phyloP scores from a whole-genome alignment of 2,797 vertebrate species.

The Cebuella pygmaea region DNA sequence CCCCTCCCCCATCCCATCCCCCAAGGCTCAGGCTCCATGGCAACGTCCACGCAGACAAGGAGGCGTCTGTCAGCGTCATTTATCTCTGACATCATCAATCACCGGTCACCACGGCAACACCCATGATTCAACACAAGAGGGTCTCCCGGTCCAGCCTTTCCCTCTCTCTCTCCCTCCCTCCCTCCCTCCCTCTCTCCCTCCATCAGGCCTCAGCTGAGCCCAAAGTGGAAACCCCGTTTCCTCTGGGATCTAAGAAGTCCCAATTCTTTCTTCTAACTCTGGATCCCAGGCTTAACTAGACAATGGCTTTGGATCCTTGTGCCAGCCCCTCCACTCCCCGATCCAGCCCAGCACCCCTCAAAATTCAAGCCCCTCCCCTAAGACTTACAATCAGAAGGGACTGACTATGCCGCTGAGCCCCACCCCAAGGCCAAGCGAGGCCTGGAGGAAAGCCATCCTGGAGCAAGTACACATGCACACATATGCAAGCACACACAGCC shows the following conservation, averaged over 20 bases:
- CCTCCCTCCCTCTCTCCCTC: background rate
- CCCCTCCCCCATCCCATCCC: slow-evolving; percentile 72
- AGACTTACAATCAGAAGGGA: background rate
- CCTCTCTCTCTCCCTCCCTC: background rate
- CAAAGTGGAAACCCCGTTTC: slow-evolving; percentile 60
- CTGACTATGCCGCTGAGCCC: background rate
- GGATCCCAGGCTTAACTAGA: slow-evolving; percentile 34
- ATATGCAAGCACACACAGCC: background rate
- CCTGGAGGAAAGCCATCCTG: background rate
- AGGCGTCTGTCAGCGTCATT: slow-evolving; percentile 85
- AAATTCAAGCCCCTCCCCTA: background rate
- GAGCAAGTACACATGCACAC: background rate
- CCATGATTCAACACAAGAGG: slow-evolving; percentile 81
- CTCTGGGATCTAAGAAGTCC: slow-evolving; percentile 27
- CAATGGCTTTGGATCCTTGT: slow-evolving; percentile 41
- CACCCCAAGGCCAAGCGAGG: background rate
- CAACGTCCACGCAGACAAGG: slow-evolving; percentile 85
- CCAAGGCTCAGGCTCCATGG: slow-evolving; percentile 82
- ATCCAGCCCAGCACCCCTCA: background rate
- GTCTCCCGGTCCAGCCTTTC: slow-evolving; percentile 67
- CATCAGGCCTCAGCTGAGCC: slow-evolving; percentile 70
- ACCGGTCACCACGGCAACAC: slow-evolving; percentile 83
- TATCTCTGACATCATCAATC: slow-evolving; percentile 90
- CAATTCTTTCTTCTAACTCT: slow-evolving; percentile 18
- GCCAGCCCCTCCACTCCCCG: background rate